Conservation (phyloP, 2,113 vertebrate genomes). For the Hylia prasina region DNA sequence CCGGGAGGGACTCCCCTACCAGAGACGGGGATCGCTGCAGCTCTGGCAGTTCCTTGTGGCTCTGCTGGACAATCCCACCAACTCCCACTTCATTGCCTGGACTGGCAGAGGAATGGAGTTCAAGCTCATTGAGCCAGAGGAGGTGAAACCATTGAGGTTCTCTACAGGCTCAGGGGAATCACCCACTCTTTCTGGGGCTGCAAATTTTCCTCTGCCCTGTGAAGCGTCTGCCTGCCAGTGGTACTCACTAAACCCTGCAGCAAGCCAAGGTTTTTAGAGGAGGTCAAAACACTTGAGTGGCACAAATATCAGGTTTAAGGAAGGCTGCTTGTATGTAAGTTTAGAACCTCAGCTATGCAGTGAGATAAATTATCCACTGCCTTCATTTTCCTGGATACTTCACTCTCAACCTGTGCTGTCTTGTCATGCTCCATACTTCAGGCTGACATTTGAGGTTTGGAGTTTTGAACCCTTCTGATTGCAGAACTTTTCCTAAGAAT, state of each 20-base stretch:
- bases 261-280: neutral
- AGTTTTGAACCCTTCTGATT: neutral
- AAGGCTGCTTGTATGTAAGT: neutral
- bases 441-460: neutral
- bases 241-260: accelerated
- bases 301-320: neutral
- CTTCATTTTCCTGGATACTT: neutral
- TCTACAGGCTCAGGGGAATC: neutral
- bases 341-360: neutral
- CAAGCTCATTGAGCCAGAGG: conserved; percentile 97
- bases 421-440: accelerated
- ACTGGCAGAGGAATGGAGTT: conserved; percentile 99
- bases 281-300: neutral
- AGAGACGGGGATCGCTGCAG: conserved; percentile 92
- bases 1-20: conserved; percentile 89
- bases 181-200: neutral
- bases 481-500: neutral
- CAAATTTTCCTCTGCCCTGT: neutral
- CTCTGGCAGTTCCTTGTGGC: conserved; percentile 98
- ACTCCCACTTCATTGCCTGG: conserved; percentile 97
- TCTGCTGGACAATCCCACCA: conserved; percentile 88
- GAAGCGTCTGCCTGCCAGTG: neutral
- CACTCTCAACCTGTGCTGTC: neutral
- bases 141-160: conserved; percentile 74
- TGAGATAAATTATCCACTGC: neutral